A percentile compares a stretch with the other conserved stretches of the same genome.
Conservation (phyloP, 2,888 invertebrate genomes). For the Chrysolina americana region DNA sequence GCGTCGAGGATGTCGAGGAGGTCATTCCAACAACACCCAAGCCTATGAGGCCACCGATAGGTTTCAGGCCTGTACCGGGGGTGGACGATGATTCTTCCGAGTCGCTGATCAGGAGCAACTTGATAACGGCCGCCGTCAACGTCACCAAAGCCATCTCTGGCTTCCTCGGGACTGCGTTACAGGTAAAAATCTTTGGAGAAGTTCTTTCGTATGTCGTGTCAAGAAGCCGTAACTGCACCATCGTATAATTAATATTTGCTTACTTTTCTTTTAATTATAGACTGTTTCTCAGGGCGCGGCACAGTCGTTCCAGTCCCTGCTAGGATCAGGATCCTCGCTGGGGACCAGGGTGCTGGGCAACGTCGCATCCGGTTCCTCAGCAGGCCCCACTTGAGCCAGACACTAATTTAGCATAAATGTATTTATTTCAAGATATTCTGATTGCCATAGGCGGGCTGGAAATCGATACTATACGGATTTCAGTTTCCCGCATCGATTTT, state of each 20-base stretch:
- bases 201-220: no score
- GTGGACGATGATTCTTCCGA: constrained; percentile 61
- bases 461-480: not conserved
- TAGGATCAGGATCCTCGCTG: constrained; percentile 73
- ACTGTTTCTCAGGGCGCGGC: constrained; percentile 78
- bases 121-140: constrained; percentile 82
- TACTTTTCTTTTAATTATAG: constrained; percentile 36
- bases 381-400: constrained; percentile 38
- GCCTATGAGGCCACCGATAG: constrained; percentile 61
- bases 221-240: no score
- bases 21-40: constrained; percentile 44
- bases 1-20: constrained; percentile 50
- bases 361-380: constrained; percentile 50
- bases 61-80: constrained; percentile 65
- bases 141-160: constrained; percentile 84
- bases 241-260: not conserved
- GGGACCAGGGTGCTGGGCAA: constrained; percentile 62
- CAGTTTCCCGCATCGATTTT: not conserved
- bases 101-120: constrained; percentile 69
- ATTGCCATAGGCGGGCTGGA: constrained; percentile 10
- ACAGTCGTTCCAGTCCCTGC: constrained; percentile 78
- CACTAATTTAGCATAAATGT: constrained; percentile 23
- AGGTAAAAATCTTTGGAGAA: no score
- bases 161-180: constrained; percentile 84
- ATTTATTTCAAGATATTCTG: constrained; percentile 36